A percentile compares a stretch with the other conserved stretches of the same genome.
Conservation (phyloP, 2,113 vertebrate genomes). For the Hirundichthys speculiger region DNA sequence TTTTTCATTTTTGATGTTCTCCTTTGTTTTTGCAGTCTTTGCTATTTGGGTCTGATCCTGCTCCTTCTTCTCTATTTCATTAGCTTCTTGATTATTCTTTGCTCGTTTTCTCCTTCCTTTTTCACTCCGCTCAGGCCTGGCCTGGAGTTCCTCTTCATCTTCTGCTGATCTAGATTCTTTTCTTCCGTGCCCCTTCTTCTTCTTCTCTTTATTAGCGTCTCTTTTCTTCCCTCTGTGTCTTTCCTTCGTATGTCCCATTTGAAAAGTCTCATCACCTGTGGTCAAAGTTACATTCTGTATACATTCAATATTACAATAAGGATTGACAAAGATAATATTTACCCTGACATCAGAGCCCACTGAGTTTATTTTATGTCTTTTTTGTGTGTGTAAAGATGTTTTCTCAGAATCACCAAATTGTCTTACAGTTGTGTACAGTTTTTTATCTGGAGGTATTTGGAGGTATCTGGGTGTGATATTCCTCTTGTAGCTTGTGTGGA, state of each 20-base stretch:
- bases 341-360: too few species aligned
- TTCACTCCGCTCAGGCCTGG: slow-evolving; percentile 49
- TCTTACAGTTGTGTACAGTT: too few species aligned
- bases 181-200: slow-evolving; percentile 61
- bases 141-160: slow-evolving; percentile 15
- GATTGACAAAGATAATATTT: neutral
- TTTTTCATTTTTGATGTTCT: slow-evolving; percentile 60
- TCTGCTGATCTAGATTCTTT: slow-evolving; percentile 8
- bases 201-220: slow-evolving; percentile 45
- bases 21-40: slow-evolving; percentile 63
- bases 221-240: slow-evolving; percentile 52
- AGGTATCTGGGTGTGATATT: too few species aligned
- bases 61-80: slow-evolving; percentile 3
- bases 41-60: slow-evolving; percentile 15
- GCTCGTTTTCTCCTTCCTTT: slow-evolving; percentile 51
- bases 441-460: too few species aligned
- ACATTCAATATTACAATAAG: neutral
- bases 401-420: too few species aligned
- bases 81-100: slow-evolving; percentile 51
- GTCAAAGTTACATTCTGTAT: neutral
- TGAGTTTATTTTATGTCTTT: too few species aligned
- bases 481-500: too few species aligned
- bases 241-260: slow-evolving; percentile 29
- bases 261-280: slow-evolving; percentile 51
- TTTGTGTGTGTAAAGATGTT: too few species aligned